A percentile compares a stretch with the other conserved stretches of the same genome.
phyloP scores from a whole-genome alignment of 2,888 invertebrate genomes.

The Teinopalpus imperialis region DNA sequence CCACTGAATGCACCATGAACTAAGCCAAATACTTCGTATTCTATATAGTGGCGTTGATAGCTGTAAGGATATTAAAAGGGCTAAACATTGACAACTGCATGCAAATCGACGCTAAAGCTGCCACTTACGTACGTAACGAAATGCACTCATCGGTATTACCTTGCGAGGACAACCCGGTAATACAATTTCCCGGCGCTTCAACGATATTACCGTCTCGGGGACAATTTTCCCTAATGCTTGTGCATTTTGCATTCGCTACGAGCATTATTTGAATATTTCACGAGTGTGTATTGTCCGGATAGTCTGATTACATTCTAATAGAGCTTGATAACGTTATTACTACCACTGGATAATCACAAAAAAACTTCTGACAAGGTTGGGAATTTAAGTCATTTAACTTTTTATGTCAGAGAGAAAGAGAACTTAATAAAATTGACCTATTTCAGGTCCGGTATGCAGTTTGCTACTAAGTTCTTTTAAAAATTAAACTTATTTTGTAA shows the following conservation, averaged over 20 bases:
- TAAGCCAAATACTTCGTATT: too few relatives aligned
- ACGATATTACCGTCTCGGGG: constrained; percentile 69
- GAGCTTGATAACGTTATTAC: neutral
- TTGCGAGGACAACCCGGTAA: constrained; percentile 60
- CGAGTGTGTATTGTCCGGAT: constrained; percentile 34
- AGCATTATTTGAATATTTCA: constrained; percentile 57
- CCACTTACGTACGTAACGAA: constrained; percentile 60
- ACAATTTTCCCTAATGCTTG: constrained; percentile 69
- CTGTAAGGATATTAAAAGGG: constrained; percentile 4
- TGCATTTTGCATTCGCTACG: constrained; percentile 49
- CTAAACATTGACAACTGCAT: constrained; percentile 21
- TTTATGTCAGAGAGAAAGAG: too few relatives aligned
- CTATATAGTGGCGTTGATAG: neutral
- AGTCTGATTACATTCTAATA: constrained; percentile 10
- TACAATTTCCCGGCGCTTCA: constrained; percentile 69
- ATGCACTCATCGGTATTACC: constrained; percentile 66
- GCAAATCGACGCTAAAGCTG: constrained; percentile 51
- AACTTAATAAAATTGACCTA: too few relatives aligned
- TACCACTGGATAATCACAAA: too few relatives aligned
- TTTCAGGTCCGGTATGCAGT: constrained; percentile 32
- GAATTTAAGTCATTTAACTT: too few relatives aligned
- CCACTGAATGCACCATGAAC: too few relatives aligned
- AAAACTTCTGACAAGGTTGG: too few relatives aligned
- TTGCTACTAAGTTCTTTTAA: constrained; percentile 47
- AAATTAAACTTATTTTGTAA: constrained; percentile 45